Evolutionary conservation across 2,888 invertebrate species (phyloP), one percentile per base, ranked within the genome.

Genomic region (Lordiphosa fenestrarum): DNA sequence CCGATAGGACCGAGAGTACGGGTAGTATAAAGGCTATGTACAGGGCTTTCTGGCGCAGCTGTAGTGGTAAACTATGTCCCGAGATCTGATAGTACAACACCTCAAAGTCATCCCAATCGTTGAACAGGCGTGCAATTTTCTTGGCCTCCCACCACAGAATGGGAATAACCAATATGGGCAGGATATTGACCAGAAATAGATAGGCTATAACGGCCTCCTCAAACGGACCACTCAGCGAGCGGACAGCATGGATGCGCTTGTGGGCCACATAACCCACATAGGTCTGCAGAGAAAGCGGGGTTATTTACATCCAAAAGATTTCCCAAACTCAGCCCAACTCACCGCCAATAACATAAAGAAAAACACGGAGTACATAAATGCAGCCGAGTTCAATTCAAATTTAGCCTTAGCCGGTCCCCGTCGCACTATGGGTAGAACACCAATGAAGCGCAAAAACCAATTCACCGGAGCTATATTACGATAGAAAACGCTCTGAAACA

Each of bases 131-230:
- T 0, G 92, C 92, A 51, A 94, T 91, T 86, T 93, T 93, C n/a
- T 89, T 88, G 0, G 93, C 91, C 83, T 94, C 94, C 71, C 92
- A 92, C 92, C 94, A 94, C 53, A 93, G 87, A 42, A 94, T 90
- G 0, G 94, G 94, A 40, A 93, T 91, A 0, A 91, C 88, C 10
- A 92, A 87, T 75, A 94, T 90, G 0, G 94, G 94, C 59, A 94
- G 90, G 60, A 94, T 90, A 83, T 94, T 94, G 0, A 94, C 93
- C n/a, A 93, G 91, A 73, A 94, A 94, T 0, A 94, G 89, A 81
- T 94, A 94, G 57, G 94, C 94, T 73, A 94, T 94, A 0, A 94
- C 94, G 0, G 94, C 93, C 87, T 94, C 94, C 73, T 94, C 94
- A 64, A 94, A 94, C 67, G 93, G 92, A 0, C 93, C 93, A 82